Conservation (phyloP, 2,797 vertebrate genomes). For the Diglossa cyanea region DNA sequence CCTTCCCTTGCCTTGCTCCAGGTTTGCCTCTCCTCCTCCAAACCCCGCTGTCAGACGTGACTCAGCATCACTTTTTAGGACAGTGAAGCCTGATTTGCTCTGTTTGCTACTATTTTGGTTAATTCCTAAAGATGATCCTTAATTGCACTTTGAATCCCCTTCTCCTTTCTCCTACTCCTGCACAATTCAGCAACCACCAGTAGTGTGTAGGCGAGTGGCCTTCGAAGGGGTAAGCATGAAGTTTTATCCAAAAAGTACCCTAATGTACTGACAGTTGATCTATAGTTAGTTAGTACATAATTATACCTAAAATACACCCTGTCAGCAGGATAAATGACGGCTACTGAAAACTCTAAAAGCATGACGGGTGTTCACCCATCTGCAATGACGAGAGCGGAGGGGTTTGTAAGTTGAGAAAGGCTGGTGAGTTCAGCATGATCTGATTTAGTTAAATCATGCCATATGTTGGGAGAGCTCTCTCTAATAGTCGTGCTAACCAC, state of each 20-base stretch:
- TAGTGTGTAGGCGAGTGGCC: not conserved
- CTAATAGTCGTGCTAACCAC: slow-evolving; percentile 37
- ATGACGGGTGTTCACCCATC: slow-evolving; percentile 59
- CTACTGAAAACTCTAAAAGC: slow-evolving; percentile 66
- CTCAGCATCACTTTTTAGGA: not conserved
- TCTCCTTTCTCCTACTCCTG: slow-evolving; percentile 2
- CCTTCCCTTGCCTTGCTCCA: slow-evolving; percentile 15
- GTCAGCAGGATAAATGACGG: slow-evolving; percentile 65
- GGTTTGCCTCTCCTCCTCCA: not conserved
- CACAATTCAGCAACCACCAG: slow-evolving; percentile 33
- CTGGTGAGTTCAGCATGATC: slow-evolving; percentile 48
- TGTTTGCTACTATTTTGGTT: not conserved
- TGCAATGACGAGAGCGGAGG: slow-evolving; percentile 45
- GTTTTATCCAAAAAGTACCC: slow-evolving; percentile 60
- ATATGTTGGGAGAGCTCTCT: slow-evolving; percentile 45
- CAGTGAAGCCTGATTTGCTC: not conserved
- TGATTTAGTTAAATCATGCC: slow-evolving; percentile 53
- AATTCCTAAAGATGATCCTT: not conserved
- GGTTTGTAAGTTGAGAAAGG: slow-evolving; percentile 62
- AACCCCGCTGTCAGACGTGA: not conserved
- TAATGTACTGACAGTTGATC: slow-evolving; percentile 57
- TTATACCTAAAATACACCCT: slow-evolving; percentile 65
- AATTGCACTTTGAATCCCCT: slow-evolving; percentile 18
- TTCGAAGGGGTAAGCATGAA: slow-evolving; percentile 58
- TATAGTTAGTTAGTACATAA: slow-evolving; percentile 71